Base-by-base conservation (phyloP, 2,797 vertebrate species). In the Brotula barbata region DNA sequence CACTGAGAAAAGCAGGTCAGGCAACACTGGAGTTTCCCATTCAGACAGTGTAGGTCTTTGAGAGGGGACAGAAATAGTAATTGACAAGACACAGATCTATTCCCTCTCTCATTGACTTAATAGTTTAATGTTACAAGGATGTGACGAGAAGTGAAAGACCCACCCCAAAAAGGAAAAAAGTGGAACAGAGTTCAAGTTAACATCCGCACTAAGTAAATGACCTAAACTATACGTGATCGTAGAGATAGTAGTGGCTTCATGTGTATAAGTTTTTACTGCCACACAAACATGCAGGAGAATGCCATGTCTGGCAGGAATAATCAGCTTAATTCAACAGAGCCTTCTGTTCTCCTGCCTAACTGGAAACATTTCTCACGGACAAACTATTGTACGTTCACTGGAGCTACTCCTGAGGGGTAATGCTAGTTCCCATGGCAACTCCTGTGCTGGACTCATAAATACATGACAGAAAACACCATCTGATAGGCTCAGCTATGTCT, bases 351-450 rank as follows among this genome's bases (percentile, higher is more conserved):
- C 22, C 23, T 19, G 60, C 52, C 36, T 39, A 68, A 75, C 62
- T 78, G 68, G 78, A 82, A 81, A 60, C 63, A 40, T 85, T 81
- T 80, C 75, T 82, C 77, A 78, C 28, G 43, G 73, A 79, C 50
- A 68, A 73, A 75, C 69, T 69, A 79, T 68, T 80, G 77, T 82
- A 85, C 75, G 70, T 71, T 76, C 48, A 47, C 60, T 72, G 70
- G 59, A 80, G 81, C 77, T 61, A 77, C 81, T 85, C 81, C 75
- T 81, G 61, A 78, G 81, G 78, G 78, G 62, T 64, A 82, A 79
- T 61, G 72, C 68, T 78, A 73, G 88, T 89, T 88, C 66, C 87
- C 84, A 89, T 86, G 82, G 85, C 81, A 89, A 89, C 84, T 45
- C 59, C 44, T 68, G 73, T 59, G 51, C 62, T 69, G 73, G 59